These are phyloP conservation scores for Torymus texanus DNA, from an alignment of 2,888 invertebrate genomes.

Conservation along the genomic window DNA sequence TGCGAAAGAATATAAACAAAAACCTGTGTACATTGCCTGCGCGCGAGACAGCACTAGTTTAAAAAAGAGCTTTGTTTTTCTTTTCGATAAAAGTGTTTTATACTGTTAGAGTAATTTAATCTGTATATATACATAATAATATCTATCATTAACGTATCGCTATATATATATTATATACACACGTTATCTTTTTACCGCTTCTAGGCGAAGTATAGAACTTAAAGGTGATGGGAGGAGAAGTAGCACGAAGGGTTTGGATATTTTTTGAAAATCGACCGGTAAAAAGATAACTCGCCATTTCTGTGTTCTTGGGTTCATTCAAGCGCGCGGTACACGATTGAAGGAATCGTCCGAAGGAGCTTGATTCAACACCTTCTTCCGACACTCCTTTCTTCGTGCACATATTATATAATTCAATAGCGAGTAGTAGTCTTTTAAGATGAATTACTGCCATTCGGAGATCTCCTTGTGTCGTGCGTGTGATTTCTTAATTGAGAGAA, in stretches of 20 bases:
- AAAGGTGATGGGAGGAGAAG: no score
- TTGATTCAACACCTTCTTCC: background rate
- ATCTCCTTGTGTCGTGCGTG: conserved; percentile 34
- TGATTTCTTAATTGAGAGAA: background rate
- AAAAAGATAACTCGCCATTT: conserved; percentile 51
- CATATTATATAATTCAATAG: background rate
- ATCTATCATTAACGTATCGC: no score
- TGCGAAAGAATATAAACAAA: conserved; percentile 47
- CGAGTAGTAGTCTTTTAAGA: conserved; percentile 32
- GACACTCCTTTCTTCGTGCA: no score
- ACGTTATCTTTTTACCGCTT: conserved; percentile 49
- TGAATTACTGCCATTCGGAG: conserved; percentile 51
- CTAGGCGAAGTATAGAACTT: no score
- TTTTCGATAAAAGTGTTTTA: conserved; percentile 40
- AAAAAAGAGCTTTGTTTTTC: conserved; percentile 27
- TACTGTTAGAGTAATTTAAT: conserved; percentile 46
- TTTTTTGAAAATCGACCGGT: conserved; percentile 11
- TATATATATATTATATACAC: conserved; percentile 12
- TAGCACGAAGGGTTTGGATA: no score
- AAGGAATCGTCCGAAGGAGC: conserved; percentile 13
- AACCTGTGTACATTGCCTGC: conserved; percentile 58
- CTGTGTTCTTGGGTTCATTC: conserved; percentile 53
- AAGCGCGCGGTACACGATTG: background rate
- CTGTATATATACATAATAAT: conserved; percentile 42
- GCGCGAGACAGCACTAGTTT: conserved; percentile 38